Evolutionary conservation across 2,888 invertebrate species (phyloP), one percentile per base, ranked within the genome.

Genomic region (Caenorhabditis sp.): DNA sequence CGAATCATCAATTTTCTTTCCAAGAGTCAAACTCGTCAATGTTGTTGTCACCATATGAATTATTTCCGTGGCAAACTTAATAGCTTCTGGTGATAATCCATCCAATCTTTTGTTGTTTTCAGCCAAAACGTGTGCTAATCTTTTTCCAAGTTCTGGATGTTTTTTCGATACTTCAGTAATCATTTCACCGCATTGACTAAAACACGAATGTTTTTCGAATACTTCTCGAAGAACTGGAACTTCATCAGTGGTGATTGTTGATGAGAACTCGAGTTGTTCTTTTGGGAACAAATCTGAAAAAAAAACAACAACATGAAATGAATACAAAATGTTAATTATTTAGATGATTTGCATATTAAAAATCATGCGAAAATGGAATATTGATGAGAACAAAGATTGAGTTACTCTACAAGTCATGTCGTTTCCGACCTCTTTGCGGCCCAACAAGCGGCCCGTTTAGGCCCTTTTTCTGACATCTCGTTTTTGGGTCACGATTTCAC

Each of bases 271-370:
- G 19, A 79, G 54, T 58, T 79, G 73, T 64, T 79, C 79, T 51
- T 66, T 79, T 59, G 79, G 79, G 67, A 79, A 76, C 53, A 79
- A 60, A 21, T 58, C 78, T 78, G 66, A 57, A 78, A 69, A 17
- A 31, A 31, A 31, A 31, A 31, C 31, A 31, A n/a, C n/a, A n/a
- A n/a, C n/a, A n/a, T n/a, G n/a, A n/a, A n/a, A n/a, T n/a, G n/a
- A n/a, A n/a, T n/a, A n/a, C n/a, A n/a, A n/a, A n/a, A 43, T 43
- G 14, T 12, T 43, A 12, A 14, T 50, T 50, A 8, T 4, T 50
- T 4, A 6, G 31, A 31, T 4, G 31, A 31, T 31, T 31, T 31
- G 31, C n/a, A 27, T 55, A n/a, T 55, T 27, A 1, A 36, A 8
- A 58, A 31, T 31, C 31, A 31, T n/a, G n/a, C n/a, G n/a, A n/a